Evolutionary conservation across 1,140 invertebrate species (phyloP), one percentile per base, ranked within the genome.

Genomic region (Drosophila subobscura): DNA sequence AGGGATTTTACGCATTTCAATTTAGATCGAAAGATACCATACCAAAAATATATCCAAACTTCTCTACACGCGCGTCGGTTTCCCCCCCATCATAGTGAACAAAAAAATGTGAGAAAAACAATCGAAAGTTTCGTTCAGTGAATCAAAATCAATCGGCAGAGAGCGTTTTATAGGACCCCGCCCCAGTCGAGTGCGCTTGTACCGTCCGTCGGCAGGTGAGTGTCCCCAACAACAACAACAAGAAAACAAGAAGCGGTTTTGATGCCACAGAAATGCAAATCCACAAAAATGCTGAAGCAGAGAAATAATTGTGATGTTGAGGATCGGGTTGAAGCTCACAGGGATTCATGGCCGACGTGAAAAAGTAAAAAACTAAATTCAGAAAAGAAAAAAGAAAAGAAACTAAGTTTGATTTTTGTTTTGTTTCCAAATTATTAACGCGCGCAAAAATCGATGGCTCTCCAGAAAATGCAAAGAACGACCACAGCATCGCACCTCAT

Each of bases 321-420:
- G 67, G 79, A 91, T 90, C 89, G 89, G 90, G 80, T 91, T 86
- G 77, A 91, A 37, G 91, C 91, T 91, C 88, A 90, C 91, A 92
- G 91, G 91, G 91, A 92, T 92, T 92, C 76, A 91, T 91, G 90
- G 91, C 91, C 91, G 91, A 92, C 89, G 91, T 89, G 73, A 79
- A 80, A 88, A 79, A 52, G 50, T 45, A 51, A 41, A 42, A 25
- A 63, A 47, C 50, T 33, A 52, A 45, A 47, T 22, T 14, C 8
- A 53, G 74, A 23, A 37, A 41, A 57, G 47, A 49, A 56, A 63
- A 61, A 8, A 5, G 2, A 10, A 3, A 33, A 44, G 27, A 51
- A 77, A 53, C 12, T 44, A 12, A 55, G 60, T 12, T 37, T 10
- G n/a, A 37, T 4, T 37, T 37, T 20, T 20, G 16, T 20, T 37